Conservation (phyloP, 2,888 invertebrate genomes). For the Ochlodes sylvanus region DNA sequence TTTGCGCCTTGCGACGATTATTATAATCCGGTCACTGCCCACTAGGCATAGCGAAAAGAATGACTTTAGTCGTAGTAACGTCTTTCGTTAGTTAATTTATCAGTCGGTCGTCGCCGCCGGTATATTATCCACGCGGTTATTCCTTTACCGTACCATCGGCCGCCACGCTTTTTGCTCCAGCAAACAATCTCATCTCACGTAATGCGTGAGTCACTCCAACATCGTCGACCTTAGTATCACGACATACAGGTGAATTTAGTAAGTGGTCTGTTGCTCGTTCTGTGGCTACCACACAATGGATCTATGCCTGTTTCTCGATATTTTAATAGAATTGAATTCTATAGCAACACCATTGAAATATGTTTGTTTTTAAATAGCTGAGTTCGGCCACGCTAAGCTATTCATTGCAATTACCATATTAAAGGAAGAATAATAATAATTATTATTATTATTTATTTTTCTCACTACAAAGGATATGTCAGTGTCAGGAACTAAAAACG, state of each 20-base stretch:
- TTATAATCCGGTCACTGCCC: no score
- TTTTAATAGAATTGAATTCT: no score
- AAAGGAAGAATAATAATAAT: no score
- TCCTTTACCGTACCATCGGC: slow-evolving; percentile 22
- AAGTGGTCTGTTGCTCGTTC: background rate
- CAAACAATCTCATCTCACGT: slow-evolving; percentile 31
- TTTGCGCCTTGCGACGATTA: no score
- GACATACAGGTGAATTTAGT: slow-evolving; percentile 23
- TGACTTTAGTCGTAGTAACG: background rate
- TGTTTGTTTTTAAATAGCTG: no score
- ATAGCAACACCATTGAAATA: no score
- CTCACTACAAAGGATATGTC: no score
- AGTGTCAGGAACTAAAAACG: no score
- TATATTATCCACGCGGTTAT: background rate
- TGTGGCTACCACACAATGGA: background rate
- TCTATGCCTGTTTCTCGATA: no score
- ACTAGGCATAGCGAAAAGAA: background rate
- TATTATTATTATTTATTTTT: no score
- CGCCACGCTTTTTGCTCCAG: slow-evolving; percentile 24
- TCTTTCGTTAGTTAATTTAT: slow-evolving; percentile 4
- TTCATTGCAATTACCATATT: no score
- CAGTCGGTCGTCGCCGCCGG: background rate
- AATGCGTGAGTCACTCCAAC: slow-evolving; percentile 25
- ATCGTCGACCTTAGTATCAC: slow-evolving; percentile 16
- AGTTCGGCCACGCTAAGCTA: no score